Evolutionary conservation across 2,888 invertebrate species (phyloP).

Genomic region (Torymus auratus): DNA sequence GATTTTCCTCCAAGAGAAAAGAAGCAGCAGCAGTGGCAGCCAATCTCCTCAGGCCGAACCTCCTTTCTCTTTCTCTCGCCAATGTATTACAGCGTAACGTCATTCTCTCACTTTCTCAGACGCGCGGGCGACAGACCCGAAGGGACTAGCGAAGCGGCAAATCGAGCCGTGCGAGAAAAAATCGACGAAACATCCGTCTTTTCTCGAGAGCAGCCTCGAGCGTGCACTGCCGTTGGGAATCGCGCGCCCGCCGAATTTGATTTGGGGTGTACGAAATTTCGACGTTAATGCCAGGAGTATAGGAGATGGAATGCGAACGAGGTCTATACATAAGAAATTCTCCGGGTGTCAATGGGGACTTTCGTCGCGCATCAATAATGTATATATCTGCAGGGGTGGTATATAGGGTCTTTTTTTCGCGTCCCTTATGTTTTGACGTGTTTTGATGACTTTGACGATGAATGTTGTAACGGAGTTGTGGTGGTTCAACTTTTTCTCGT

Average conservation of each 20-base stretch:
- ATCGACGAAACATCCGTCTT: conserved; percentile 16
- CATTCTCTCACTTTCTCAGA: conserved; percentile 9
- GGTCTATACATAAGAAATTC: conserved; percentile 28
- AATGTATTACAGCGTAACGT: conserved; percentile 45
- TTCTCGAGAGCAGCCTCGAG: not conserved
- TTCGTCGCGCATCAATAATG: conserved; percentile 20
- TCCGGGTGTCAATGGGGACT: not conserved
- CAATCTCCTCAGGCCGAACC: conserved; percentile 24
- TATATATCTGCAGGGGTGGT: not conserved
- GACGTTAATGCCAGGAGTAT: not conserved
- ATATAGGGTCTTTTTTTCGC: not conserved
- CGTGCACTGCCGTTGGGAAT: conserved; percentile 29
- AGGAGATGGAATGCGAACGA: conserved; percentile 15
- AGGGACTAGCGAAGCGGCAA: conserved; percentile 48
- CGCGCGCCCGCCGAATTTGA: conserved; percentile 26
- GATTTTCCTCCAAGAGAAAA: conserved; percentile 24
- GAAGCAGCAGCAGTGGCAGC: conserved; percentile 14
- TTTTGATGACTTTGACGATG: too few relatives aligned
- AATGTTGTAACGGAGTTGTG: too few relatives aligned
- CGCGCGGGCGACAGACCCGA: not conserved
- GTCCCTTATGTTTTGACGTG: not conserved
- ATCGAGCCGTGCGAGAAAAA: conserved; percentile 32
- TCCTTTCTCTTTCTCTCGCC: not conserved
- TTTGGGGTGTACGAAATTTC: conserved; percentile 10
- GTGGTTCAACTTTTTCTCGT: too few relatives aligned